Percentiles rank a stretch among this genome's conserved stretches.
Conservation (phyloP, 2,113 vertebrate genomes). For the Corapipo altera region DNA sequence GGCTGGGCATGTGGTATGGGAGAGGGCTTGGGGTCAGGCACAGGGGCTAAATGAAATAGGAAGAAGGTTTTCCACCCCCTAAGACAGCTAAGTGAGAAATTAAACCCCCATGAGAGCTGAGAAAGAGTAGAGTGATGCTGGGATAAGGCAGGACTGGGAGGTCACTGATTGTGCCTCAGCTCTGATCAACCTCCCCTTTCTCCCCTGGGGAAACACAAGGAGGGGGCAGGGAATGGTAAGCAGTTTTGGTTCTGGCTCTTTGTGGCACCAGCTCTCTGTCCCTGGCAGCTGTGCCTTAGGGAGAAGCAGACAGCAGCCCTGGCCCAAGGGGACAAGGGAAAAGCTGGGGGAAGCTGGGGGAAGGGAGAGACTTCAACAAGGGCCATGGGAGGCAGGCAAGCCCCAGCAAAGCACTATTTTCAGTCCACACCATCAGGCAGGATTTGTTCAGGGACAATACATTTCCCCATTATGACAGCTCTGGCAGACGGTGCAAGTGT, state of each 20-base stretch:
- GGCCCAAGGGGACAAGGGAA: not conserved
- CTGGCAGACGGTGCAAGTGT: not conserved
- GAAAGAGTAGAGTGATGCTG: not conserved
- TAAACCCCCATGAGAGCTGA: not conserved
- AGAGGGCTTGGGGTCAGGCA: not conserved
- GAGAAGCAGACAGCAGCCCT: not conserved
- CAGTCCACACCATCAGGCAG: not conserved
- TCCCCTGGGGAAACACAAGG: rapidly evolving
- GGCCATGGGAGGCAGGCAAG: not conserved
- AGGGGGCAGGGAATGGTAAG: not conserved
- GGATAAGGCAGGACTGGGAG: not conserved
- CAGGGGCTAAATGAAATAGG: not conserved
- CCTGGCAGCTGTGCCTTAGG: not conserved
- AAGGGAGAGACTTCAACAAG: rapidly evolving
- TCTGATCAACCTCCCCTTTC: rapidly evolving
- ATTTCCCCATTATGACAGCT: not conserved
- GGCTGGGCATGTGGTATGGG: rapidly evolving
- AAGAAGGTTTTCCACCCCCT: not conserved
- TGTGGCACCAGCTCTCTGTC: not conserved
- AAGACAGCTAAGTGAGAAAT: not conserved
- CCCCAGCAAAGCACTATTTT: not conserved
- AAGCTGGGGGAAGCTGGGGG: rapidly evolving
- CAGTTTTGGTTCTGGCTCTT: not conserved
- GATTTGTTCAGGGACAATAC: not conserved
- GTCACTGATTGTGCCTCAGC: not conserved